Base-by-base conservation (phyloP, 1,140 invertebrate species). In the Cydia pomonella region DNA sequence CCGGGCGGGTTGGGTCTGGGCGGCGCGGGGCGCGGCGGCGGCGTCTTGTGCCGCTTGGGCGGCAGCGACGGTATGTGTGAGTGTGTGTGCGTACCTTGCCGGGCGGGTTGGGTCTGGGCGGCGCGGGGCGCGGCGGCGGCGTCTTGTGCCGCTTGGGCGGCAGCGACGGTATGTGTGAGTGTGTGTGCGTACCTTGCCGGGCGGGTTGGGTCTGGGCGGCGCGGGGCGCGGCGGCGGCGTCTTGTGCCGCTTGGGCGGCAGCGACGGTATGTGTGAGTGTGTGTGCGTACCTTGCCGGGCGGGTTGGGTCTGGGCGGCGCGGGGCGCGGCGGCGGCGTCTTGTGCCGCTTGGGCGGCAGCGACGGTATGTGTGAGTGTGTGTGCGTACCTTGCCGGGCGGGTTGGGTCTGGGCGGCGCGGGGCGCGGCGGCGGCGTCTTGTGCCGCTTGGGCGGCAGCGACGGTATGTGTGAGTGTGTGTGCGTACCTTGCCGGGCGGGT, bases 81-180 rank as follows among this genome's bases (percentile, higher is more conserved):
- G n/a, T n/a, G n/a, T n/a, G n/a, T n/a, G n/a, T n/a, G n/a, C 23
- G 53, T 50, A 59, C 44, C 72, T 50, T 53, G 82, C 78, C 77
- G 72, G 94, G 95, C 81, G 95, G 95, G 72, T 94, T 80, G 66
- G 96, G 96, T 84, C 97, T 94, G 2, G 97, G 97, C 66, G 97
- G 97, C 72, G 97, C 97, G 64, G 97, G 97, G 85, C 97, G 93
- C 59, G 97, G 97, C 18, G 97, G 97, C 73, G 97, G 97, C 83
- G 96, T 95, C 93, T 98, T 98, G 76, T 96, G 96, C 87, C 97
- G 97, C 91, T 98, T 98, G 64, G 97, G 97, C 63, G 97, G 97
- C 81, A 98, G 93, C 71, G 96, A 97, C 75, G 97, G 97, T n/a
- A n/a, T n/a, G n/a, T n/a, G n/a, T n/a, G n/a, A n/a, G n/a, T n/a